phyloP scores from a whole-genome alignment of 2,888 invertebrate genomes.

The Carterocephalus palaemon region DNA sequence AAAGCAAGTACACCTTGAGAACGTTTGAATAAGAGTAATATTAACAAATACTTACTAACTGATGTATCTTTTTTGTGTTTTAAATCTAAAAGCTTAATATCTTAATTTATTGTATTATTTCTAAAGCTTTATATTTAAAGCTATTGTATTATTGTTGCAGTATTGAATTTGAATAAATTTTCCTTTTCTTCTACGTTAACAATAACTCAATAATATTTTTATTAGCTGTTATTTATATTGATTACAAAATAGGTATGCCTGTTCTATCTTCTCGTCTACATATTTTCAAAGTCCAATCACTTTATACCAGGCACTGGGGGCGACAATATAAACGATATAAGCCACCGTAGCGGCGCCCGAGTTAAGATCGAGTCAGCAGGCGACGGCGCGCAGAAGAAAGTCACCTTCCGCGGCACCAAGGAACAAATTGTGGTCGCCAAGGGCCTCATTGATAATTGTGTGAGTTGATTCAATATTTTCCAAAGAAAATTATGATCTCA shows the following conservation, averaged over 20 bases:
- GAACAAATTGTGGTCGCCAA: slow-evolving; percentile 87
- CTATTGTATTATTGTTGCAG: too few species aligned
- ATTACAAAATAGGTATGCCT: background rate
- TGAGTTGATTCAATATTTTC: slow-evolving; percentile 54
- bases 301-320: slow-evolving; percentile 85
- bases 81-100: too few species aligned
- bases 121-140: too few species aligned
- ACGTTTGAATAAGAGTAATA: too few species aligned
- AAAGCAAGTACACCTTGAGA: too few species aligned
- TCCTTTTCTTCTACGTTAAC: too few species aligned
- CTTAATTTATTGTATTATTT: too few species aligned
- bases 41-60: too few species aligned
- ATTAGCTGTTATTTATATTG: background rate
- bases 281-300: too few species aligned
- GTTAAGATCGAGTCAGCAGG: slow-evolving; percentile 78
- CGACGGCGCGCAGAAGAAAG: slow-evolving; percentile 47
- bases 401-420: slow-evolving; percentile 81
- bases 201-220: too few species aligned
- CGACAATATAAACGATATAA: slow-evolving; percentile 84
- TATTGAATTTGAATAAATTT: too few species aligned
- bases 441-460: slow-evolving; percentile 83
- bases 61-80: too few species aligned
- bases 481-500: background rate
- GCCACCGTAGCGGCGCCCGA: slow-evolving; percentile 85
- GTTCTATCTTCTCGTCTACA: background rate